Evolutionary conservation across 2,113 vertebrate species (phyloP), one percentile per base, ranked within the genome.

Genomic region (Dicrurus megarhynchus): DNA sequence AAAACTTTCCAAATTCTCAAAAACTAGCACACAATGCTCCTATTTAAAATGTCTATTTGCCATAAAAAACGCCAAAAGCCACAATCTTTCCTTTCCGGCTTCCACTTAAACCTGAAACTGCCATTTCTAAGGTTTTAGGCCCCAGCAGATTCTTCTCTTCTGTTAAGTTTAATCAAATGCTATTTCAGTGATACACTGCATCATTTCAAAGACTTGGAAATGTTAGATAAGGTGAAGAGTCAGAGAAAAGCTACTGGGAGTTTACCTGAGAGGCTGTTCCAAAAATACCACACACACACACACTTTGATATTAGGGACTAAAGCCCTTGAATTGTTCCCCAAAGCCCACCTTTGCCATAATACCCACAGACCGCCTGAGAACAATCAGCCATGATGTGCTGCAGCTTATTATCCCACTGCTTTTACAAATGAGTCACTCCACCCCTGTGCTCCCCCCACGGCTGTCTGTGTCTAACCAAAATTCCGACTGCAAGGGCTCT

Each of bases 181-280:
- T 90, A 80, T 86, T 96, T 71, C 50, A 75, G 5, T 7, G 21
- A 80, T 27, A 84, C 80, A 71, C 17, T 64, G 28, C 69, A 71
- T 69, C 56, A 56, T 70, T 92, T 92, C 60, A 84, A 78, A 92
- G 64, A 55, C 52, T 59, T 74, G 39, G 63, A 91, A 91, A 85
- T n/a, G 71, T 55, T 61, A 69, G 67, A 42, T 80, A 91, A 87
- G 88, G 92, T 93, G 75, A 95, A 83, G 39, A 96, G 56, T 56
- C 50, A 15, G 56, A 86, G 79, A 55, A 96, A 95, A 93, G 79
- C 85, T 90, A 74, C 5, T 4, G 52, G 64, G 92, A 93, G 60
- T 96, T 93, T 89, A 96, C 96, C 93, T 94, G 91, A 97, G 93
- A 93, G 82, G 85, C 87, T 95, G 92, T 93, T 97, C 92, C 96